phyloP scores from a whole-genome alignment of 2,797 vertebrate species.

The Hypotaenidia philippensis region DNA sequence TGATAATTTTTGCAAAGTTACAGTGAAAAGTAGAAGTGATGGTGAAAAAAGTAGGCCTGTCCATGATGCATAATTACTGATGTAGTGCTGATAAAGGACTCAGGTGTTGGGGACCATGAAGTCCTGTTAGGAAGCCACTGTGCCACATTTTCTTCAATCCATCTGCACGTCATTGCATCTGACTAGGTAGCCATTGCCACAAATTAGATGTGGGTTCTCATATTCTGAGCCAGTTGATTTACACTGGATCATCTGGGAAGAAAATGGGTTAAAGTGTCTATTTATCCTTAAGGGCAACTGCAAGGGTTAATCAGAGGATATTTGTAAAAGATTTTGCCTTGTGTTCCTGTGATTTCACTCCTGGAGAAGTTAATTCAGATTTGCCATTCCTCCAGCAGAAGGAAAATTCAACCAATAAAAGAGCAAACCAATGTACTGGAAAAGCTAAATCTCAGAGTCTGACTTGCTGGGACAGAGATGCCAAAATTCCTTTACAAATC shows the following conservation, averaged over 20 bases:
- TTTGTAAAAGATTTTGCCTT: conserved; percentile 10
- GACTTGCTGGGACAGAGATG: conserved; percentile 13
- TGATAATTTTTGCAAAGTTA: neutral
- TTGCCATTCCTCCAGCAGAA: neutral
- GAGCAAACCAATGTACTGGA: neutral
- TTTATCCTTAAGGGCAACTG: neutral
- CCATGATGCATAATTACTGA: conserved; percentile 7
- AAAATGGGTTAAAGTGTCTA: neutral
- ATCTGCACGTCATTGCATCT: neutral
- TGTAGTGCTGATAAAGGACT: neutral
- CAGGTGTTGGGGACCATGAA: neutral
- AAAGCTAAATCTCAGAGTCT: conserved; percentile 21
- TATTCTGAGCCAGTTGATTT: neutral
- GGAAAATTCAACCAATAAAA: conserved; percentile 49
- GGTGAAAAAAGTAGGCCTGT: neutral
- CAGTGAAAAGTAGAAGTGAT: neutral
- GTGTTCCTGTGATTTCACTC: neutral
- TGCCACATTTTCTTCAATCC: neutral
- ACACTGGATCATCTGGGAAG: neutral
- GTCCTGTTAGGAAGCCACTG: neutral
- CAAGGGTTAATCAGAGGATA: neutral
- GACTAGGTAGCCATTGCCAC: neutral
- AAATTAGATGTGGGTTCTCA: neutral
- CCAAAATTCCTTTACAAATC: conserved; percentile 60
- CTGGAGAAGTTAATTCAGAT: neutral